Percentiles rank a stretch among this genome's conserved stretches.
These are phyloP conservation scores for Pseudotriccus pelzelni DNA, from an alignment of 2,797 vertebrate genomes.

Conservation along the genomic window DNA sequence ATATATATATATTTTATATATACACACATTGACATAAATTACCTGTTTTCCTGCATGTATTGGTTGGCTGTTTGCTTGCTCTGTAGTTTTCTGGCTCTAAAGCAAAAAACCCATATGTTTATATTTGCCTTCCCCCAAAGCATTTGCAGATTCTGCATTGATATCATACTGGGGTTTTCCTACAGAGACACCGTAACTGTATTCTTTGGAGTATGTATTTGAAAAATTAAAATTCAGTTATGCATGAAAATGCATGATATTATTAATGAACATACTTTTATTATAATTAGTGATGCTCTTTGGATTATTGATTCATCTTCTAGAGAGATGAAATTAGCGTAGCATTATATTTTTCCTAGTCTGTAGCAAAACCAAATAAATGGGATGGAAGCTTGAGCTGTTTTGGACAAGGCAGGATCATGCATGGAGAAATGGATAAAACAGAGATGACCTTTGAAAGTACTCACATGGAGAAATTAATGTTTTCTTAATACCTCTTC, in stretches of 20 bases:
- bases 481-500: conserved; percentile 34
- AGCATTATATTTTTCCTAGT: not conserved
- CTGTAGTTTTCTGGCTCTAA: not conserved
- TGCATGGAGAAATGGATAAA: not conserved
- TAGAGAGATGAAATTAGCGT: not conserved
- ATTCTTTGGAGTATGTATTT: not conserved
- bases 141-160: not conserved
- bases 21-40: not conserved
- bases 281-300: conserved; percentile 8
- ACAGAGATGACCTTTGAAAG: conserved; percentile 51
- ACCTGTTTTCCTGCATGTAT: not conserved
- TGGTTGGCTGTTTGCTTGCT: not conserved
- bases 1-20: not conserved
- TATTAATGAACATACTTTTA: conserved; percentile 20
- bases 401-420: not conserved
- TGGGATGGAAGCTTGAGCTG: not conserved
- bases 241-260: not conserved
- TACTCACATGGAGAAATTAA: conserved; percentile 12
- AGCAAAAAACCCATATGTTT: not conserved
- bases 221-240: not conserved
- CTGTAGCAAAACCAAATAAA: not conserved
- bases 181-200: not conserved
- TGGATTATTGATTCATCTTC: not conserved
- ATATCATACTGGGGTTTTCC: not conserved
- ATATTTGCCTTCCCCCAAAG: not conserved